Evolutionary conservation across 1,140 invertebrate species (phyloP), one percentile per base, ranked within the genome.

Genomic region (Heliothis virescens): DNA sequence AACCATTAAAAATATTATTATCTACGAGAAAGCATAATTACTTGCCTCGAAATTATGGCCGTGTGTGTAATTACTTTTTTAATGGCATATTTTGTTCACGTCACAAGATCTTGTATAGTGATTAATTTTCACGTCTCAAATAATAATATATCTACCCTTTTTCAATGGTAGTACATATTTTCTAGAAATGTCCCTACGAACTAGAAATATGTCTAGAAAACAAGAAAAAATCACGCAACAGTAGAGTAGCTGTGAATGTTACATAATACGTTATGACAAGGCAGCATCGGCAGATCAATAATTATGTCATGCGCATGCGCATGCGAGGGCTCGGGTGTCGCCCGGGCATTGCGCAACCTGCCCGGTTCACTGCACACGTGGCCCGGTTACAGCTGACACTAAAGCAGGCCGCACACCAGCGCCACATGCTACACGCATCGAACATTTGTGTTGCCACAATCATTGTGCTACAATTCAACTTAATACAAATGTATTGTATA

Each of bases 281-380:
- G 72, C 63, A 57, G 82, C 71, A 73, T 82, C 81, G 55, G 71
- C 77, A 82, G 84, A 79, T 85, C 82, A 26, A 86, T 88, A 86
- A 87, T 89, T 87, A 86, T 89, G 85, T 89, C 85, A 88, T 71
- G 82, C 79, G 82, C 79, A 72, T 62, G 79, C 78, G 55, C 75
- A 26, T 26, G 78, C 21, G 21, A 26, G 52, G 79, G 79, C 82
- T 86, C 83, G 53, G 86, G 80, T 88, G 82, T 85, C 83, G 80
- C 74, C 75, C 65, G 62, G 62, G 57, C 52, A 63, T 87, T 89
- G 79, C 80, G 82, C 79, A 85, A 87, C 81, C n/a, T 48, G 9
- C 80, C 82, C 73, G 65, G 71, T 53, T 76, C 34, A 73, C 16
- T 48, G 79, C 76, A 79, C 83, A 82, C 67, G 52, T 78, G 82